Base-by-base conservation (phyloP, 2,888 invertebrate genomes). In the Drosophila macrospina region DNA sequence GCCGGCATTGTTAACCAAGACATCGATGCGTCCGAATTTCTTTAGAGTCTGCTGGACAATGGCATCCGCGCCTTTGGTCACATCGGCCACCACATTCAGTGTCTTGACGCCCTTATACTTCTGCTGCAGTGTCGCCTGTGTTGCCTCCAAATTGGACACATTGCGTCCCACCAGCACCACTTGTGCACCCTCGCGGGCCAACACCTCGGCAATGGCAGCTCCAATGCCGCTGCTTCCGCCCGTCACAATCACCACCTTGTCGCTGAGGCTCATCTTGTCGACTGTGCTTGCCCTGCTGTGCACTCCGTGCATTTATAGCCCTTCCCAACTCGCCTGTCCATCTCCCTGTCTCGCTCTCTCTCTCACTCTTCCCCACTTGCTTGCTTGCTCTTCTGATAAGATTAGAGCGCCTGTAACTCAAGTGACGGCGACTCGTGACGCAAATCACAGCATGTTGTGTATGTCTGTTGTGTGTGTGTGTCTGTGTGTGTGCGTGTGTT, bases 1-100 rank as follows among this genome's bases (percentile, higher is more conserved):
- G 15, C 98, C 98, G 61, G 98, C 98, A 93, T 96, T 97, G 91
- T 98, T 97, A 0, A 97, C 94, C 47, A 97, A 91, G 20, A 97
- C 94, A 92, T 97, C 96, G 20, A 97, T 91, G 45, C 91, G 94
- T 0, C 86, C 85, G 89, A 93, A 97, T 71, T 94, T 93, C 24
- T 94, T 92, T n/a, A 97, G 92, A 0, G 96, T 95, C 32, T 93
- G 92, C 55, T 95, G 94, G 0, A 97, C 90, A 72, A 97, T 94
- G 5, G 93, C 93, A 80, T 94, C 93, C 0, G 95, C 94, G 78
- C 96, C 96, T 26, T 75, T 83, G 10, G 91, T 92, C 88, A 96
- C 96, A 74, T 94, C 94, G 2, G 94, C 95, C 80, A 70, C 57
- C 36, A 94, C 93, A 7, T 95, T 86, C 1, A 94, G 86, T 8